Conservation (phyloP, 1,140 invertebrate species). For the Trinorchestia longiramus region DNA sequence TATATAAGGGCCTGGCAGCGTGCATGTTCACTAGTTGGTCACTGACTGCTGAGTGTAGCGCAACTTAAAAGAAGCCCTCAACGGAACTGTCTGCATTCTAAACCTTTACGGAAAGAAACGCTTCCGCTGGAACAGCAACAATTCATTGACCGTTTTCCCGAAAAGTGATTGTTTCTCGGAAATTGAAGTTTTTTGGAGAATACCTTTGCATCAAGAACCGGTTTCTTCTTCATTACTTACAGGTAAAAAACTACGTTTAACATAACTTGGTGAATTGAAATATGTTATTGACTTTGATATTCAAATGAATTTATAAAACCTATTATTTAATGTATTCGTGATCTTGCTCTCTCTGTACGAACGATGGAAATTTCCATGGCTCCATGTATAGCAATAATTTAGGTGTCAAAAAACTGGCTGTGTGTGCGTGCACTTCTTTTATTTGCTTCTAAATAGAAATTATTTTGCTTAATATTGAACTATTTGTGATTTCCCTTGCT, state of each 20-base stretch:
- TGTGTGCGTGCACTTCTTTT: neutral
- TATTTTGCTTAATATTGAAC: neutral
- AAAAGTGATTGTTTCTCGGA: neutral
- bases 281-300: neutral
- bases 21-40: neutral
- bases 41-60: neutral
- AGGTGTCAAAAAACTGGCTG: neutral
- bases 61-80: neutral
- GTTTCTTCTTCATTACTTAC: neutral
- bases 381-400: neutral
- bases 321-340: neutral
- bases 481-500: neutral
- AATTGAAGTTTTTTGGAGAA: neutral
- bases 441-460: neutral
- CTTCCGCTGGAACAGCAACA: neutral
- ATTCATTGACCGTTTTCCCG: neutral
- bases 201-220: neutral
- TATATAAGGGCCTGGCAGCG: neutral
- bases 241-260: neutral
- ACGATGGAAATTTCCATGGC: slow-evolving; percentile 37
- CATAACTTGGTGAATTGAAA: neutral
- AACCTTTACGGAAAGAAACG: neutral
- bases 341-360: neutral
- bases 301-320: neutral
- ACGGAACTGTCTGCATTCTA: neutral